A percentile compares a stretch with the other conserved stretches of the same genome.
phyloP scores from a whole-genome alignment of 1,140 invertebrate genomes.

The Pentalonia nigronervosa region DNA sequence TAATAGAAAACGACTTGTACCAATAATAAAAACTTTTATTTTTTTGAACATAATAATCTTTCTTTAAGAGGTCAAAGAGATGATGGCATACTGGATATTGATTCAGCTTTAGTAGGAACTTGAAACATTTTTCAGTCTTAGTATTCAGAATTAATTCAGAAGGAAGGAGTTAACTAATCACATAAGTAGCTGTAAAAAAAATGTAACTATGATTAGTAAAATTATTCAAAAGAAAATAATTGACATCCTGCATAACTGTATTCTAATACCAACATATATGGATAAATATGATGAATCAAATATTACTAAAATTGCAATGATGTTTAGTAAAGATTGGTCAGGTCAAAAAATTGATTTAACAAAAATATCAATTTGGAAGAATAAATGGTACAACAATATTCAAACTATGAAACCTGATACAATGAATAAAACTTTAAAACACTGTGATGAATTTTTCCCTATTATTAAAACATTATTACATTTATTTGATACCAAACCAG shows the following conservation, averaged over 20 bases:
- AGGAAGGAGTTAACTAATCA: not conserved
- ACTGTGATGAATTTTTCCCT: too few species aligned
- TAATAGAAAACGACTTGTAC: constrained; percentile 1
- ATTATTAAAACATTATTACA: too few species aligned
- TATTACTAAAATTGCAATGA: not conserved
- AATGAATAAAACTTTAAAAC: too few species aligned
- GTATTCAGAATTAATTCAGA: not conserved
- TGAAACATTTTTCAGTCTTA: not conserved
- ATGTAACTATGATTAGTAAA: constrained; percentile 20
- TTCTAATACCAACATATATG: too few species aligned
- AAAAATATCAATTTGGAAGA: too few species aligned
- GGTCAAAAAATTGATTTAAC: too few species aligned
- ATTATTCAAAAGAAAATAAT: constrained; percentile 11
- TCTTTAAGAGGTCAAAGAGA: not conserved
- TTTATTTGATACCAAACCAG: too few species aligned
- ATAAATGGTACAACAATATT: too few species aligned
- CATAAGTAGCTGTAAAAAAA: not conserved
- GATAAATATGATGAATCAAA: constrained; percentile 13
- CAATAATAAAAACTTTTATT: constrained; percentile 12
- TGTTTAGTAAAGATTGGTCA: not conserved
- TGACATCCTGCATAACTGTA: not conserved
- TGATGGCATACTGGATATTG: not conserved
- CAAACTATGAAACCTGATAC: too few species aligned
- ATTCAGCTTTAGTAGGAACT: not conserved
- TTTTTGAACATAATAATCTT: constrained; percentile 9